These are phyloP conservation scores for Onthophagus taurus DNA, from an alignment of 1,140 invertebrate genomes.

Conservation along the genomic window DNA sequence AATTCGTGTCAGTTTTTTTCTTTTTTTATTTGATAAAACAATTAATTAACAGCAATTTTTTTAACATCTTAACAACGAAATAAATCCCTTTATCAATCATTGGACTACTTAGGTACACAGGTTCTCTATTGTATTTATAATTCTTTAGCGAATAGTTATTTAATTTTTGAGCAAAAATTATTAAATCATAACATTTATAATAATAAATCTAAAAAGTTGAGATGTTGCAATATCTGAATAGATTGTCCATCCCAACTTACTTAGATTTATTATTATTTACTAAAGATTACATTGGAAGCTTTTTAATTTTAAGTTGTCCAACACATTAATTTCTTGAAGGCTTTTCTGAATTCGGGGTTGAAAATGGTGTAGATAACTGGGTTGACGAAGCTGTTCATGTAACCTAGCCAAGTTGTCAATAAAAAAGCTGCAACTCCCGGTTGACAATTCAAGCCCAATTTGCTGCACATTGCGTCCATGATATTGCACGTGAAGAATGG, in stretches of 20 bases:
- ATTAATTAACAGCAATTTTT: neutral
- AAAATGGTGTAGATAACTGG: conserved; percentile 99
- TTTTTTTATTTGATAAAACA: conserved; percentile 13
- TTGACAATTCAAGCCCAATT: conserved; percentile 67
- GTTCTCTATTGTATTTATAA: neutral
- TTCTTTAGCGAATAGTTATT: neutral
- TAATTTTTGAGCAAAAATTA: neutral
- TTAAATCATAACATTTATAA: neutral
- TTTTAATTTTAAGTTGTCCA: neutral
- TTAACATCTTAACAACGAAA: neutral
- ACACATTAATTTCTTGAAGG: conserved; percentile 89
- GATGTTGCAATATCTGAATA: neutral
- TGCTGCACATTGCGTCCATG: conserved; percentile 88
- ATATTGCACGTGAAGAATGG: conserved; percentile 98
- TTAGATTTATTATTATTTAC: neutral
- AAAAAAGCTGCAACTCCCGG: conserved; percentile 87
- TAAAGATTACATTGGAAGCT: conserved; percentile 2
- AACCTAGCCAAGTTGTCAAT: conserved; percentile 95
- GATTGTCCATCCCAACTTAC: neutral
- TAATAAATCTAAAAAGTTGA: neutral
- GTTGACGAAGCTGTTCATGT: conserved; percentile 97
- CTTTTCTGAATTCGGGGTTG: conserved; percentile 98
- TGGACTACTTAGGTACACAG: neutral
- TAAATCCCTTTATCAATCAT: too few relatives aligned
- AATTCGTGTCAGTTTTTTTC: too few relatives aligned